Evolutionary conservation across 2,888 invertebrate genomes (phyloP).

Genomic region (Tachina lurida): DNA sequence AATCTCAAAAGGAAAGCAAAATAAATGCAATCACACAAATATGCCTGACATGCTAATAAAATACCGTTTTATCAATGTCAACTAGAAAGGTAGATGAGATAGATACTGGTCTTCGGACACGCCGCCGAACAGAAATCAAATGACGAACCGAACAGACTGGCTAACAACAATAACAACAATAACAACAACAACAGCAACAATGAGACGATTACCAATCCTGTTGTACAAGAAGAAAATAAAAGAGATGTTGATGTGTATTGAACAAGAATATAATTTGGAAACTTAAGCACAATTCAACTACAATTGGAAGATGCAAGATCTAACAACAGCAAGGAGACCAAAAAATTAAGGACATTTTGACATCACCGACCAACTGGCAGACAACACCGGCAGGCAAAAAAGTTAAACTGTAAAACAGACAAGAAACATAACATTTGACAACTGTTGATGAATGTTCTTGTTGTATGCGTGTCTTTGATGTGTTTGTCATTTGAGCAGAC

Average conservation of each 20-base stretch:
- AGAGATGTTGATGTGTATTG: slow-evolving; percentile 38
- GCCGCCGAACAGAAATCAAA: neutral
- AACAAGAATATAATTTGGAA: slow-evolving; percentile 49
- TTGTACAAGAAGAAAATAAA: slow-evolving; percentile 29
- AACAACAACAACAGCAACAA: slow-evolving; percentile 16
- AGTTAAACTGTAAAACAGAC: slow-evolving; percentile 39
- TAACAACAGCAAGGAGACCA: slow-evolving; percentile 40
- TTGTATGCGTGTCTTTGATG: neutral
- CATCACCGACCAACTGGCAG: slow-evolving; percentile 44
- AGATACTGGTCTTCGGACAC: neutral
- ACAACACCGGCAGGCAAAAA: slow-evolving; percentile 30
- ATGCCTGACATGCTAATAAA: slow-evolving; percentile 61
- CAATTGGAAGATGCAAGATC: slow-evolving; percentile 40
- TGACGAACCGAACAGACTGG: slow-evolving; percentile 1
- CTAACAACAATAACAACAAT: slow-evolving; percentile 21
- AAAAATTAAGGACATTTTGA: slow-evolving; percentile 55
- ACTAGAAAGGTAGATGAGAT: slow-evolving; percentile 22
- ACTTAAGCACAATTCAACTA: slow-evolving; percentile 52
- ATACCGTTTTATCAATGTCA: slow-evolving; percentile 67
- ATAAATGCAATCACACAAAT: slow-evolving; percentile 6
- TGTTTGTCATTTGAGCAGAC: slow-evolving; percentile 33
- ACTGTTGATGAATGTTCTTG: slow-evolving; percentile 65
- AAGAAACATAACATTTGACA: slow-evolving; percentile 65
- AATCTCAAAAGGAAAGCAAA: slow-evolving; percentile 37
- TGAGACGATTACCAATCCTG: neutral